phyloP scores from a whole-genome alignment of 2,888 invertebrate genomes.

The Aspidiotus rigidus region DNA sequence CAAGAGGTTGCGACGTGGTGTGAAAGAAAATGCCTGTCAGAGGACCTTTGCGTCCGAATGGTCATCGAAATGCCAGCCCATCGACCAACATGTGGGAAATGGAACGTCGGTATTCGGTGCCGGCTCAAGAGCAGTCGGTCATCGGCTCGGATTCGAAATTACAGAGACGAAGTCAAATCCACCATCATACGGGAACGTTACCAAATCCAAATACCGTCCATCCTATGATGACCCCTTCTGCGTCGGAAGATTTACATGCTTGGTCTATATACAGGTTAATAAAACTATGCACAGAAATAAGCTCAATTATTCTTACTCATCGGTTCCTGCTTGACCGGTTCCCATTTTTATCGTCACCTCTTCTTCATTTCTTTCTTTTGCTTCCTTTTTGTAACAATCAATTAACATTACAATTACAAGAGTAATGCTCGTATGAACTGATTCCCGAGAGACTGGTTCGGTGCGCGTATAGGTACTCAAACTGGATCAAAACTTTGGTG shows the following conservation, averaged over 20 bases:
- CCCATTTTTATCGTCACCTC: not conserved
- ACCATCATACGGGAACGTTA: slow-evolving; percentile 35
- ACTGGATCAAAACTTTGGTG: not conserved
- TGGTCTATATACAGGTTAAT: slow-evolving; percentile 85
- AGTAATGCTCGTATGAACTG: slow-evolving; percentile 1
- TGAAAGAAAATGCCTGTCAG: slow-evolving; percentile 21
- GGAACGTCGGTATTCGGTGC: slow-evolving; percentile 31
- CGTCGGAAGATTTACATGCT: slow-evolving; percentile 85
- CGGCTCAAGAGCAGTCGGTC: slow-evolving; percentile 31
- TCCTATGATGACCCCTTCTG: slow-evolving; percentile 45
- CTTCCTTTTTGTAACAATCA: not conserved
- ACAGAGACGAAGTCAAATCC: slow-evolving; percentile 28
- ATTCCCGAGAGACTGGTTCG: not conserved
- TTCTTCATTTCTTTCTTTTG: not conserved
- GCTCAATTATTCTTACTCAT: not conserved
- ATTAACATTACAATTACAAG: not conserved
- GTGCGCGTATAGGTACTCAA: too few species aligned
- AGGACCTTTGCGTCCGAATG: slow-evolving; percentile 26
- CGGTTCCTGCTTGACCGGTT: not conserved
- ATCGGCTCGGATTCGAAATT: slow-evolving; percentile 31
- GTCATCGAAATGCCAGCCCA: slow-evolving; percentile 22
- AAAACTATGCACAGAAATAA: too few species aligned
- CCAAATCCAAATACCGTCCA: slow-evolving; percentile 35
- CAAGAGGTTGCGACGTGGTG: not conserved
- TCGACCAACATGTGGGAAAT: slow-evolving; percentile 34